Base-by-base conservation (phyloP, 2,888 invertebrate species). In the Epinotia bilunana region DNA sequence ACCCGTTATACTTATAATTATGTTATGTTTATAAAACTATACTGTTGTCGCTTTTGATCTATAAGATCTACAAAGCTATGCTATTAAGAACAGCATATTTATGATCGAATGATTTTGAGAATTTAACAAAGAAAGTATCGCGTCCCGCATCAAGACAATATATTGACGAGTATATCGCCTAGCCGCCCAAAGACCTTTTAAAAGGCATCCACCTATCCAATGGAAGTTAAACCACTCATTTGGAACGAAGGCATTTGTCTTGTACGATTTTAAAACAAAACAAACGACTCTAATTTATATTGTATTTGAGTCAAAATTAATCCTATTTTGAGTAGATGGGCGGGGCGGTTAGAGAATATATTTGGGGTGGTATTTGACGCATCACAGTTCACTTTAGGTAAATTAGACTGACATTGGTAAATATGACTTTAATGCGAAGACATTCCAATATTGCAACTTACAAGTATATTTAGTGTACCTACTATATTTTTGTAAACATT, bases 351-450 rank as follows among this genome's bases (percentile, higher is more conserved):
- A 39, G 39, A 9, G 39, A 33, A 33, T 65, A 65, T 53, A 55
- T 3, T 28, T 53, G 53, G 53, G 58, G 69, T 69, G 46, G 60
- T 60, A 28, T 60, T 43, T 9, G 68, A 46, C 58, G 63, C 60
- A 74, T 74, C 74, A 71, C 74, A 71, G 57, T 60, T 58, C 63
- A 28, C 23, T 13, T 71, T 60, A 70, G 74, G 53, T 53, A 74
- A 60, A 53, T 70, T 74, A 74, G 74, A 71, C 74, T 74, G 74
- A 74, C 70, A 74, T 70, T 71, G 74, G 74, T 74, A 74, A 74
- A 20, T 49, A 74, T 71, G 74, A 74, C 74, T 74, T 74, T 71
- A 71, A 74, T 43, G 39, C 39, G 9, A 65, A 64, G 60, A 71
- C 74, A 60, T 74, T 71, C 53, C 53, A 69, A 58, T 60, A 49